phyloP scores from a whole-genome alignment of 2,888 invertebrate species.

The Oxystoma pomonae region DNA sequence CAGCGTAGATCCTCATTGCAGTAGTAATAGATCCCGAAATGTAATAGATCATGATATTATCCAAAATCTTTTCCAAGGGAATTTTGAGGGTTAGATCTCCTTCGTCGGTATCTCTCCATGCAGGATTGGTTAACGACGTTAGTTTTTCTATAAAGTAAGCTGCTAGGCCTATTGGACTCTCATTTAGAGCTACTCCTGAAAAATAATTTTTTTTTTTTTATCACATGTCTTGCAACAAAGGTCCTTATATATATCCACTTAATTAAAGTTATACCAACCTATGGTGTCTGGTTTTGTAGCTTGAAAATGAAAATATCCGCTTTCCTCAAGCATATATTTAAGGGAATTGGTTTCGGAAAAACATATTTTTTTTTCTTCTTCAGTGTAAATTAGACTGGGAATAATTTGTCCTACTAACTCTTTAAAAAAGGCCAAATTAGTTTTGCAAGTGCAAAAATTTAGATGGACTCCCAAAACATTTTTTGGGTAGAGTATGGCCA shows the following conservation, averaged over 20 bases:
- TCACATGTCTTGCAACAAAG: background rate
- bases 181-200: conserved; percentile 62
- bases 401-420: conserved; percentile 19
- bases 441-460: conserved; percentile 48
- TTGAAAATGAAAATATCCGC: conserved; percentile 71
- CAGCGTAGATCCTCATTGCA: conserved; percentile 70
- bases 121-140: conserved; percentile 65
- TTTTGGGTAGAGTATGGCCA: conserved; percentile 62
- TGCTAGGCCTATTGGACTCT: conserved; percentile 81
- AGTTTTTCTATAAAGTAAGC: conserved; percentile 91
- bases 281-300: conserved; percentile 86
- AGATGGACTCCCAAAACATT: conserved; percentile 55
- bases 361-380: conserved; percentile 24
- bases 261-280: conserved; percentile 50
- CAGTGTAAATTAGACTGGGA: conserved; percentile 46
- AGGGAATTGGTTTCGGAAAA: background rate
- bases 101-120: conserved; percentile 52
- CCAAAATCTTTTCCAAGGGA: conserved; percentile 67
- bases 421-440: conserved; percentile 18
- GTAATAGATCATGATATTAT: conserved; percentile 85
- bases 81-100: conserved; percentile 65
- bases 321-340: no score
- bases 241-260: background rate
- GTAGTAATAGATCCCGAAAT: conserved; percentile 67
- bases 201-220: conserved; percentile 6